These are phyloP conservation scores for Quadroppia sp. DNA, from an alignment of 2,888 invertebrate species.

Conservation along the genomic window DNA sequence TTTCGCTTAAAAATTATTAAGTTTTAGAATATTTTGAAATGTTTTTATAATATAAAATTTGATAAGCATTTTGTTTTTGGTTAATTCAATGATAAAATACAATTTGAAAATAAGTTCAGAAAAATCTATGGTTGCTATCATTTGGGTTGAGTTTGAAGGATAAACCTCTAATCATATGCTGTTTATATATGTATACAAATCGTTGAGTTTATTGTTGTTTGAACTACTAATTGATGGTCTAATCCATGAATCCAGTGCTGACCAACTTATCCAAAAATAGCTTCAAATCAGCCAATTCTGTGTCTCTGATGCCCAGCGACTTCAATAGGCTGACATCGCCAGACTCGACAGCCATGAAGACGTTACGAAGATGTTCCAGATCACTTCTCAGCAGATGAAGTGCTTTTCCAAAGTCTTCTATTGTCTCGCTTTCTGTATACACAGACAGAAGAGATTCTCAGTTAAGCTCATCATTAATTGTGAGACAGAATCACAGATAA, in stretches of 20 bases:
- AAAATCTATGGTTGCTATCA: neutral
- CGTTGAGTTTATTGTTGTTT: too few relatives aligned
- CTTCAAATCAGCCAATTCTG: constrained; percentile 88
- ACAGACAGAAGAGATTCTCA: constrained; percentile 1
- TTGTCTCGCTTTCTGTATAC: constrained; percentile 84
- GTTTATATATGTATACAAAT: too few relatives aligned
- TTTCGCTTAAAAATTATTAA: too few relatives aligned
- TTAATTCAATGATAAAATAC: neutral
- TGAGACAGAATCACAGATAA: too few relatives aligned
- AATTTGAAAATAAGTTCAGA: neutral
- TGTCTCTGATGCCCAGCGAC: constrained; percentile 89
- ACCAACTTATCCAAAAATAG: constrained; percentile 93
- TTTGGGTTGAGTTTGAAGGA: neutral
- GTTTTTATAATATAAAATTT: too few relatives aligned
- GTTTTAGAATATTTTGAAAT: too few relatives aligned
- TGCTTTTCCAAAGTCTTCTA: constrained; percentile 88
- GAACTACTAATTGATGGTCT: constrained; percentile 33
- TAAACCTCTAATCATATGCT: neutral
- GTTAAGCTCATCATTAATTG: neutral
- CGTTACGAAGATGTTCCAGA: constrained; percentile 84
- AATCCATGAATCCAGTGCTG: constrained; percentile 92
- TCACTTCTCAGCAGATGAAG: constrained; percentile 79
- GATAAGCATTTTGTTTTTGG: too few relatives aligned
- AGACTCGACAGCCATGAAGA: constrained; percentile 92
- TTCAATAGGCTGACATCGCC: constrained; percentile 90